These are phyloP conservation scores for Ennomos quercinarius DNA, from an alignment of 2,888 invertebrate species.

Conservation along the genomic window DNA sequence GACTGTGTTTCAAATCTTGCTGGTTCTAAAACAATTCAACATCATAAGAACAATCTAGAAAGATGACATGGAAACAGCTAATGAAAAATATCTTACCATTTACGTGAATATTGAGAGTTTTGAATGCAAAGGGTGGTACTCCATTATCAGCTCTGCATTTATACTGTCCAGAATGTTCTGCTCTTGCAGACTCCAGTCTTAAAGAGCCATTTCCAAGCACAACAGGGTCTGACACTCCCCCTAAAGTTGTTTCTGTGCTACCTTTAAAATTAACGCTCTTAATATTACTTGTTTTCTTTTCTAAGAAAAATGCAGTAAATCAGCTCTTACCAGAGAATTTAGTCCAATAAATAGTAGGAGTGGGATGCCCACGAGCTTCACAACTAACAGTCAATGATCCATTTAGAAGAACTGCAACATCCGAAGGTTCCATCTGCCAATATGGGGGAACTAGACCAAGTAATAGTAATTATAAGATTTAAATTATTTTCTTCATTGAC, in stretches of 20 bases:
- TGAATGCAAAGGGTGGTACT: conserved; percentile 92
- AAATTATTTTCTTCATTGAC: not conserved
- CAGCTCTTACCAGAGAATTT: conserved; percentile 87
- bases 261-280: conserved; percentile 55
- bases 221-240: conserved; percentile 77
- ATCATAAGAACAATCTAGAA: not conserved
- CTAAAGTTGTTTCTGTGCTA: conserved; percentile 73
- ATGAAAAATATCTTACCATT: conserved; percentile 87
- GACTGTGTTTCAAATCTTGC: conserved; percentile 91
- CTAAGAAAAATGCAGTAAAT: not conserved
- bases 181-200: conserved; percentile 89
- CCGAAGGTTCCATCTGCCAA: conserved; percentile 91
- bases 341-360: conserved; percentile 90
- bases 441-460: conserved; percentile 89
- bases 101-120: conserved; percentile 92
- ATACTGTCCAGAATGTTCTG: conserved; percentile 93
- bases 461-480: not conserved
- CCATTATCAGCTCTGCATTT: conserved; percentile 94
- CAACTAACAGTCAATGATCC: conserved; percentile 91
- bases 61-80: not conserved
- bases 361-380: conserved; percentile 92
- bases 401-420: conserved; percentile 90
- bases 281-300: conserved; percentile 2
- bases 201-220: conserved; percentile 89
- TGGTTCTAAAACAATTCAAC: conserved; percentile 84